phyloP scores from a whole-genome alignment of 2,888 invertebrate species.

The Urechis unicinctus region DNA sequence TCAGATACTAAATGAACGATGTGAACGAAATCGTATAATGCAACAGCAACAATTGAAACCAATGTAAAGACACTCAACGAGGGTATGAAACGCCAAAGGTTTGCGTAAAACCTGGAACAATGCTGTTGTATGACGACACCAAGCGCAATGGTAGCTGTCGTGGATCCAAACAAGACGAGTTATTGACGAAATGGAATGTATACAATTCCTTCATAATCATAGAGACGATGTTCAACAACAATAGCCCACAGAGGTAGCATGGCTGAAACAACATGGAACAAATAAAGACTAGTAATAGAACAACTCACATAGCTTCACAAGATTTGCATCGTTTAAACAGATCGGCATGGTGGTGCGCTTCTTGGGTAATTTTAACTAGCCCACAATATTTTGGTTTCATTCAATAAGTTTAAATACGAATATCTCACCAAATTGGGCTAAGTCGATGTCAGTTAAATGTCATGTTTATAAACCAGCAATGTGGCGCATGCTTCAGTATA shows the following conservation, averaged over 20 bases:
- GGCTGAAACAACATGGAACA: too few relatives aligned
- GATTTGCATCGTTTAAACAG: too few relatives aligned
- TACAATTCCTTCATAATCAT: slow-evolving; percentile 3
- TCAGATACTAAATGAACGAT: slow-evolving; percentile 4
- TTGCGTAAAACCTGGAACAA: slow-evolving; percentile 3
- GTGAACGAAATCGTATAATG: slow-evolving; percentile 4
- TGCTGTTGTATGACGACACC: slow-evolving; percentile 9
- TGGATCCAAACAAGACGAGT: slow-evolving; percentile 10
- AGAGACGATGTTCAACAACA: slow-evolving; percentile 12
- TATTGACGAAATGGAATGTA: slow-evolving; percentile 10
- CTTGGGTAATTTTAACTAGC: too few relatives aligned
- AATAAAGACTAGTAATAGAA: too few relatives aligned
- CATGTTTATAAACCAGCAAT: too few relatives aligned
- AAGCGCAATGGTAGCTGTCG: not conserved
- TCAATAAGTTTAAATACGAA: too few relatives aligned
- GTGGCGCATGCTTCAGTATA: too few relatives aligned
- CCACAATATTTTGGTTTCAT: too few relatives aligned
- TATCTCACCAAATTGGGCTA: too few relatives aligned
- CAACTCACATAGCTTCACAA: too few relatives aligned
- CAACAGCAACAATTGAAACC: slow-evolving; percentile 4
- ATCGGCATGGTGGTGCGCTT: too few relatives aligned
- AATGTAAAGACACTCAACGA: slow-evolving; percentile 11
- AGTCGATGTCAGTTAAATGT: too few relatives aligned
- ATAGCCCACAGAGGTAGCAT: slow-evolving; percentile 15
- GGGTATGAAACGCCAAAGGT: slow-evolving; percentile 11